These are phyloP conservation scores for Tribolium castaneum DNA, from an alignment of 1,140 invertebrate genomes.

Conservation along the genomic window DNA sequence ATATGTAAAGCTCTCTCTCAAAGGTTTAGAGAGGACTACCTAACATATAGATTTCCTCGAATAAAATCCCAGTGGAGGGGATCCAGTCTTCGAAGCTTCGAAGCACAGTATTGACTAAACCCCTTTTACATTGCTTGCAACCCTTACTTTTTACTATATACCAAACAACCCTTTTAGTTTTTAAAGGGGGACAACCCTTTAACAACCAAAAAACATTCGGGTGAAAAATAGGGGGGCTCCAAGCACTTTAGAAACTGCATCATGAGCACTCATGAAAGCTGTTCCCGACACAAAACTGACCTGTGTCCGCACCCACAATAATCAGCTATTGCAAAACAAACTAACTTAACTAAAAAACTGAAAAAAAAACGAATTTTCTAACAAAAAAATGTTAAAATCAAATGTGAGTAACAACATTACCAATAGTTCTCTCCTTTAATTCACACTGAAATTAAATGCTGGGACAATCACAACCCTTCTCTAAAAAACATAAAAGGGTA, in stretches of 20 bases:
- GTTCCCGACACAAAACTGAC: no score
- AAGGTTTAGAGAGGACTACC: constrained; percentile 45
- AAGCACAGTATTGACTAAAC: constrained; percentile 22
- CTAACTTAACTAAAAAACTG: no score
- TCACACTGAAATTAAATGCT: not conserved
- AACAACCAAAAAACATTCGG: constrained; percentile 5
- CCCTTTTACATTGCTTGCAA: constrained; percentile 28
- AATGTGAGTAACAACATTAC: no score
- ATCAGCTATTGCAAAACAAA: no score
- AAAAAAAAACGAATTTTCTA: no score
- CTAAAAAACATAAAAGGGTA: constrained; percentile 26
- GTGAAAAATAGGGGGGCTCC: not conserved
- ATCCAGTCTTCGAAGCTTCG: constrained; percentile 35
- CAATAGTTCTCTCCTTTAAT: no score
- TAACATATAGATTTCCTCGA: constrained; percentile 35
- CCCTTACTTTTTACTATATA: constrained; percentile 45
- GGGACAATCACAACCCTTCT: constrained; percentile 14
- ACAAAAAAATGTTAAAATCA: no score
- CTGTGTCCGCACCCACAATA: no score
- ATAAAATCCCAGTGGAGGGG: constrained; percentile 44
- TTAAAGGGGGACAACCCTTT: constrained; percentile 51
- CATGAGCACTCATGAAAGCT: not conserved
- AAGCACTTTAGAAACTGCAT: not conserved
- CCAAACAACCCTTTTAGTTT: constrained; percentile 44
- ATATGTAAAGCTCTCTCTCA: constrained; percentile 55